These are phyloP conservation scores for Kryptopterus vitreolus DNA, from an alignment of 2,797 vertebrate species.

Conservation along the genomic window DNA sequence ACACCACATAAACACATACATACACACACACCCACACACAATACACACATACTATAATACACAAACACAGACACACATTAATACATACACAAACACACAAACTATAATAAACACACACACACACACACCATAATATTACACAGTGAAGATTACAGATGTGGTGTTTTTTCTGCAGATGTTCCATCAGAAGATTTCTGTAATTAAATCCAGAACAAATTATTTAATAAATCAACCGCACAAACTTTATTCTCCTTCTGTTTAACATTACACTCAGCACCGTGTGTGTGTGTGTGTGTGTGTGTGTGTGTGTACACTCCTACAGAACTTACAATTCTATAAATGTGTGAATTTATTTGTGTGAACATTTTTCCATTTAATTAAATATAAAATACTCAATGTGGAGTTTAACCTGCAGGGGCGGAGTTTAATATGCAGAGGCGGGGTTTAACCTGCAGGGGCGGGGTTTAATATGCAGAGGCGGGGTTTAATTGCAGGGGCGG, in stretches of 20 bases:
- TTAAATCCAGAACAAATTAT: background rate
- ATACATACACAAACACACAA: no score
- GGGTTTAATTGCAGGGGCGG: background rate
- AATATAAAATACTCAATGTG: background rate
- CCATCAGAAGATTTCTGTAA: background rate
- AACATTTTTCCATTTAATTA: background rate
- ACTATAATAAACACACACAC: no score
- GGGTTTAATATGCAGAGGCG: background rate
- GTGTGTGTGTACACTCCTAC: background rate
- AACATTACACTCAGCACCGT: background rate
- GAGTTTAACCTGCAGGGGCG: background rate
- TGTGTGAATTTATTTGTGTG: background rate
- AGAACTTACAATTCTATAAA: background rate
- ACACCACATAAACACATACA: no score
- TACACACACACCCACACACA: no score
- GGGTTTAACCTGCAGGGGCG: background rate
- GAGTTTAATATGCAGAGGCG: background rate
- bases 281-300: background rate
- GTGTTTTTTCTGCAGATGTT: background rate
- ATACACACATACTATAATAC: no score
- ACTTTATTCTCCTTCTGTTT: background rate
- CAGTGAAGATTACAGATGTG: background rate
- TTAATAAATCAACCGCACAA: background rate
- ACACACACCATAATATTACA: background rate
- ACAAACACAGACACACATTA: no score